Evolutionary conservation across 53 echinoderm and acorn worm species (phyloP).

Genomic region (Antedon mediterranea): DNA sequence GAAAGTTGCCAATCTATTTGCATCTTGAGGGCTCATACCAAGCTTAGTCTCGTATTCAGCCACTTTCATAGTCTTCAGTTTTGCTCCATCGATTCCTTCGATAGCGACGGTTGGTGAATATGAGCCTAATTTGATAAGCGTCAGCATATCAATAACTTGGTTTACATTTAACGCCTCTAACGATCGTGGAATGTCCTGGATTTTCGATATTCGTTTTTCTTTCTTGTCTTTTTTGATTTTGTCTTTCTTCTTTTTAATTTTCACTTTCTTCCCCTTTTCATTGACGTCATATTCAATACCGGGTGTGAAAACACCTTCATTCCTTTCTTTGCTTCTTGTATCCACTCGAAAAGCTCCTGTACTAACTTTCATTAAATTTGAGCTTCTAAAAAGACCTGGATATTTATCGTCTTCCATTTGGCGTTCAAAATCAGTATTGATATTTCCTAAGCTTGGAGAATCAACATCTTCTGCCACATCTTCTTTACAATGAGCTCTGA

Average conservation of each 20-base stretch:
- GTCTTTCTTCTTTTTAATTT: not conserved
- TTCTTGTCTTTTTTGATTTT: not conserved
- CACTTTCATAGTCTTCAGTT: not conserved
- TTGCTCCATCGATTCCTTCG: not conserved
- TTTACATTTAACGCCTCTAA: not conserved
- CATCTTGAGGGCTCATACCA: not conserved
- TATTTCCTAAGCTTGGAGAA: no score
- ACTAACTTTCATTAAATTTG: not conserved
- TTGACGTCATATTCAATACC: not conserved
- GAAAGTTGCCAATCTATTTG: not conserved
- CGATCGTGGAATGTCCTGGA: not conserved
- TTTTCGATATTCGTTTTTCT: not conserved
- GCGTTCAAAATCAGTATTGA: not conserved
- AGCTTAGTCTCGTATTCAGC: not conserved
- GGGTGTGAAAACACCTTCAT: not conserved
- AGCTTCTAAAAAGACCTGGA: not conserved
- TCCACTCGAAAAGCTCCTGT: not conserved
- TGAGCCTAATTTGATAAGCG: not conserved
- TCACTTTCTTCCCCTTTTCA: not conserved
- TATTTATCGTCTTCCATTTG: not conserved
- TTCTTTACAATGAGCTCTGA: not conserved
- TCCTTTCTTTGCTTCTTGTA: not conserved
- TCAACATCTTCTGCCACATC: not conserved
- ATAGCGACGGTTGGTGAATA: not conserved
- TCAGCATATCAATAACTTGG: not conserved